These are phyloP conservation scores for Nyctibius grandis DNA, from an alignment of 2,797 vertebrate genomes.

Conservation along the genomic window DNA sequence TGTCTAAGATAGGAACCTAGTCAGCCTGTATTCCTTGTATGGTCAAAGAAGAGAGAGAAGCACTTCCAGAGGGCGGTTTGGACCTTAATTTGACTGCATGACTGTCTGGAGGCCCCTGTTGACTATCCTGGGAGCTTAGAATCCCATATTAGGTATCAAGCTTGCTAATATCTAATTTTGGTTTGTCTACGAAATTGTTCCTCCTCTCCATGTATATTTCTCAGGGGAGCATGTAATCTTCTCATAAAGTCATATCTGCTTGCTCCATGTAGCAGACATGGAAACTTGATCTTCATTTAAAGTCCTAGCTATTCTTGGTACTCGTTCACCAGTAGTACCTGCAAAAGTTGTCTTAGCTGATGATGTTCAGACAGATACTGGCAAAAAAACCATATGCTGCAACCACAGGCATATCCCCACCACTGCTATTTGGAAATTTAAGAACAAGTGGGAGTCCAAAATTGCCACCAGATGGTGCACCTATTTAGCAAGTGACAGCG, in stretches of 20 bases:
- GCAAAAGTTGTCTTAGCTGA: neutral
- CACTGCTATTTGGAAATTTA: slow-evolving; percentile 8
- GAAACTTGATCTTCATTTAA: neutral
- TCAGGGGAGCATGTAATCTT: neutral
- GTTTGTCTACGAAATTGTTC: neutral
- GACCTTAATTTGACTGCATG: neutral
- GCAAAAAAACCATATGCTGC: neutral
- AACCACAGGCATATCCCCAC: neutral
- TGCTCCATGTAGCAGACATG: neutral
- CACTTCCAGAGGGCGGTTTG: neutral
- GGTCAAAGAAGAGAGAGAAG: slow-evolving; percentile 3
- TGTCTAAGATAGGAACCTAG: neutral
- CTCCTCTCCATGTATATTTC: neutral
- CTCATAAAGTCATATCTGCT: neutral
- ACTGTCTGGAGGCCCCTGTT: neutral
- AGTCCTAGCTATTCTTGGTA: neutral
- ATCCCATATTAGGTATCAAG: neutral
- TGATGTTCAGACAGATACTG: neutral
- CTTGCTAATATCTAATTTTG: neutral
- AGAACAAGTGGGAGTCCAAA: slow-evolving; percentile 55
- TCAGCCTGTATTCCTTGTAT: slow-evolving; percentile 9
- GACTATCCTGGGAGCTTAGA: neutral
- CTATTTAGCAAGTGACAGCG: slow-evolving; percentile 64
- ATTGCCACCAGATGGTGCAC: slow-evolving; percentile 68
- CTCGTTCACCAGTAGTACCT: neutral